These are phyloP conservation scores for Hippocampus comes DNA, from an alignment of 2,113 vertebrate genomes.

Conservation along the genomic window DNA sequence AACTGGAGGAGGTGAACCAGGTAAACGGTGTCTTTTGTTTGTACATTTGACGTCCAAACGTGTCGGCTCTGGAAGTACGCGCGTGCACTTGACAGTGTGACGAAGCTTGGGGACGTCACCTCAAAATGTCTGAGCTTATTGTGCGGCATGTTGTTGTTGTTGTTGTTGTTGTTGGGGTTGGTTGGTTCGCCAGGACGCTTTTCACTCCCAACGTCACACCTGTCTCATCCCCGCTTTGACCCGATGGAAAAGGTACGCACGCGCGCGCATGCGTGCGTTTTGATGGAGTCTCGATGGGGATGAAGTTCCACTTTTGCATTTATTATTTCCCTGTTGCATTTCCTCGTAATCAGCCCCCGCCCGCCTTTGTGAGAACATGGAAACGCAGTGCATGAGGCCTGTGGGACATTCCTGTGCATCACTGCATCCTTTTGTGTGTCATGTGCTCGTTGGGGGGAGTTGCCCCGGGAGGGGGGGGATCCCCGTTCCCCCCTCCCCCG, in stretches of 20 bases:
- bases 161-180: no score
- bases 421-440: neutral
- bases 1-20: slow-evolving; percentile 86
- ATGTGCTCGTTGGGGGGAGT: neutral
- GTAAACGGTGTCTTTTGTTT: slow-evolving; percentile 48
- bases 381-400: neutral
- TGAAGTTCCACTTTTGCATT: neutral
- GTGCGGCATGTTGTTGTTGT: neutral
- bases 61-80: neutral
- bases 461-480: no score
- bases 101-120: neutral
- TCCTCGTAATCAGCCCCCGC: neutral
- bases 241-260: neutral
- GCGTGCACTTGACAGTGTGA: slow-evolving; percentile 12
- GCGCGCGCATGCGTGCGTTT: neutral
- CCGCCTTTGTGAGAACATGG: neutral
- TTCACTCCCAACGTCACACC: neutral
- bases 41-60: neutral
- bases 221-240: neutral
- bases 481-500: neutral
- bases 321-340: neutral
- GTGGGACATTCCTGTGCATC: neutral
- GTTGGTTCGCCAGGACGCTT: neutral
- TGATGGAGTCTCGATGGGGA: neutral
- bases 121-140: neutral